Conservation (phyloP, 2,888 invertebrate species). For the Yponomeuta sedellus region DNA sequence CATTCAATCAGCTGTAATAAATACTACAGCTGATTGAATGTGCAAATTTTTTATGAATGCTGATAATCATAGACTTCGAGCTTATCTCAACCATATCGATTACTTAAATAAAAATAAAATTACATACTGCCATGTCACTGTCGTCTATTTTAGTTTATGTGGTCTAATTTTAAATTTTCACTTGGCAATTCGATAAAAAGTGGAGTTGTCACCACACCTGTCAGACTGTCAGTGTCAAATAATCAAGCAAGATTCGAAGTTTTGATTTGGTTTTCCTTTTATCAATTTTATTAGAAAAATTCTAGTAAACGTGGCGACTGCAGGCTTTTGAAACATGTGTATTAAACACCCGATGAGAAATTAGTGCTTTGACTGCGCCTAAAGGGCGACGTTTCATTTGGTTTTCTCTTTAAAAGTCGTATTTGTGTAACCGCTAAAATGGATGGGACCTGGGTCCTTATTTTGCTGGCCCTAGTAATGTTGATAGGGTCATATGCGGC, state of each 20-base stretch:
- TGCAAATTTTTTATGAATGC: too few species aligned
- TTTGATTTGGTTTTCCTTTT: slow-evolving; percentile 2
- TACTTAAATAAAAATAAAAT: too few species aligned
- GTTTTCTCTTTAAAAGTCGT: not conserved
- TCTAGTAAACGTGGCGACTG: not conserved
- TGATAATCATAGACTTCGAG: too few species aligned
- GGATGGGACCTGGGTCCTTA: slow-evolving; percentile 90
- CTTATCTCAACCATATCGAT: too few species aligned
- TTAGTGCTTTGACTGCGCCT: not conserved
- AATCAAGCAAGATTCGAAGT: not conserved
- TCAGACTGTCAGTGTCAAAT: not conserved
- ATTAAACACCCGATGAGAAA: slow-evolving; percentile 4
- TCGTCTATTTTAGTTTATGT: too few species aligned
- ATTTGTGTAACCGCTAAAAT: slow-evolving; percentile 57
- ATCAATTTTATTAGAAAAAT: not conserved
- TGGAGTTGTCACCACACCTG: not conserved
- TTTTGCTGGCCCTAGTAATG: slow-evolving; percentile 94
- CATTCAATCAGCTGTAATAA: too few species aligned
- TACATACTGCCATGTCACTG: too few species aligned
- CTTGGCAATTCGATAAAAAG: not conserved
- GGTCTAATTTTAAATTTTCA: too few species aligned
- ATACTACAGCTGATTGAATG: too few species aligned
- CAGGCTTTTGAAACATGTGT: not conserved
- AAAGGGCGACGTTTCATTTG: not conserved
- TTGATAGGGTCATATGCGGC: slow-evolving; percentile 96